A percentile compares a stretch with the other conserved stretches of the same genome.
phyloP scores from a whole-genome alignment of 1,140 invertebrate genomes.

The Drosophila nigromelanica region DNA sequence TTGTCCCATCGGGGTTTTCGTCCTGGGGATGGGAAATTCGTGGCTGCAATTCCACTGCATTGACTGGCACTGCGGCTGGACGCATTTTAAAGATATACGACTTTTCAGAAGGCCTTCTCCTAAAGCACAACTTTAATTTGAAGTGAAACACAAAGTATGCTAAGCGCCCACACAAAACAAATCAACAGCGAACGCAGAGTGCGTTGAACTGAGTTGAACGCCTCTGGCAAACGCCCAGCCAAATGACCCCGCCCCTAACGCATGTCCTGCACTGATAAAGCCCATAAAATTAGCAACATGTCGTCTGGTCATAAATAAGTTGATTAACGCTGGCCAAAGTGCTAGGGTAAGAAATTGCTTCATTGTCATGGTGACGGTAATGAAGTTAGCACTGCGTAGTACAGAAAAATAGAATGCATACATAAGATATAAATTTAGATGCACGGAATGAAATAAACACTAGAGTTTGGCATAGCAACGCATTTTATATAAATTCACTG shows the following conservation, averaged over 20 bases:
- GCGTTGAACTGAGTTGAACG: slow-evolving; percentile 34
- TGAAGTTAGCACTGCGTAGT: neutral
- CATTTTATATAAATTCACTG: too few species aligned
- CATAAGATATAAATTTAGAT: neutral
- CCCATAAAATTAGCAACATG: slow-evolving; percentile 36
- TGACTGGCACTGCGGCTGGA: neutral
- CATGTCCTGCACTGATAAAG: slow-evolving; percentile 51
- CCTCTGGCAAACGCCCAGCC: neutral
- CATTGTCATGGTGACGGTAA: neutral
- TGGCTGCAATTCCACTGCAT: slow-evolving; percentile 4
- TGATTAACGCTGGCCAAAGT: slow-evolving; percentile 38
- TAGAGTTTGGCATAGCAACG: too few species aligned
- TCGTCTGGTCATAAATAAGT: slow-evolving; percentile 46
- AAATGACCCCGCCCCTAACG: slow-evolving; percentile 9
- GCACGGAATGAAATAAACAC: neutral
- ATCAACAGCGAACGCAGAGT: slow-evolving; percentile 11
- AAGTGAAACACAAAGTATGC: slow-evolving; percentile 51
- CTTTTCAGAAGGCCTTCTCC: slow-evolving; percentile 18
- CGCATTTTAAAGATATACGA: slow-evolving; percentile 12
- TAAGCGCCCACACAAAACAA: slow-evolving; percentile 10
- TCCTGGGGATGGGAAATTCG: slow-evolving; percentile 1
- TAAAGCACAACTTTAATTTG: slow-evolving; percentile 29
- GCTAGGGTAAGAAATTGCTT: neutral
- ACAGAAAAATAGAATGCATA: neutral
- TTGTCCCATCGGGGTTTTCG: neutral